These are phyloP conservation scores for Nasonia giraulti DNA, from an alignment of 1,140 invertebrate genomes.

Conservation along the genomic window DNA sequence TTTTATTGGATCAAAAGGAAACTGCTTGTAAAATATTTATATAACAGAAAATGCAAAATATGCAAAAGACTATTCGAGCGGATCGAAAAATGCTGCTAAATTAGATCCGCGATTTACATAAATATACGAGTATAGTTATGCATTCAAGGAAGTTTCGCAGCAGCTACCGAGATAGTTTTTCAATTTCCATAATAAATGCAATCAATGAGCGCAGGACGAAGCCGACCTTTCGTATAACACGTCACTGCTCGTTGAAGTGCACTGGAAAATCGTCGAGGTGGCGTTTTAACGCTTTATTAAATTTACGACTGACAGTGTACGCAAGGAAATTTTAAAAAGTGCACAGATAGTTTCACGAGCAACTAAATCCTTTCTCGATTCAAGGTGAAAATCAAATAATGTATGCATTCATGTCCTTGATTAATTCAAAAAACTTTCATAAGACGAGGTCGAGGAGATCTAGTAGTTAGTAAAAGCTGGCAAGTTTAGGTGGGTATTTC, in stretches of 20 bases:
- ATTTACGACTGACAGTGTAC: background rate
- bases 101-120: conserved; percentile 22
- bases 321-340: background rate
- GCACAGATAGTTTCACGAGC: background rate
- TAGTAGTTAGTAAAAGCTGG: conserved; percentile 47
- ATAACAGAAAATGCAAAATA: too few species aligned
- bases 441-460: conserved; percentile 43
- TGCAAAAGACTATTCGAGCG: background rate
- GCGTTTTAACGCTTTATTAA: background rate
- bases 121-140: conserved; percentile 20
- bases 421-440: conserved; percentile 31
- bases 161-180: background rate
- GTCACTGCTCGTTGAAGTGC: background rate
- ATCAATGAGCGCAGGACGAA: background rate
- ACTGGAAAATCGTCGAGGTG: too few species aligned
- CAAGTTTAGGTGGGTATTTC: background rate
- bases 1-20: background rate
- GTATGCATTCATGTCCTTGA: conserved; percentile 24
- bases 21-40: background rate
- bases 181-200: conserved; percentile 12
- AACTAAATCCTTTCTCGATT: conserved; percentile 44
- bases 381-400: conserved; percentile 19
- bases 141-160: conserved; percentile 29
- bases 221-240: background rate
- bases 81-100: background rate